Base-by-base conservation (phyloP, 2,113 vertebrate genomes). In the Callionymus lyra region DNA sequence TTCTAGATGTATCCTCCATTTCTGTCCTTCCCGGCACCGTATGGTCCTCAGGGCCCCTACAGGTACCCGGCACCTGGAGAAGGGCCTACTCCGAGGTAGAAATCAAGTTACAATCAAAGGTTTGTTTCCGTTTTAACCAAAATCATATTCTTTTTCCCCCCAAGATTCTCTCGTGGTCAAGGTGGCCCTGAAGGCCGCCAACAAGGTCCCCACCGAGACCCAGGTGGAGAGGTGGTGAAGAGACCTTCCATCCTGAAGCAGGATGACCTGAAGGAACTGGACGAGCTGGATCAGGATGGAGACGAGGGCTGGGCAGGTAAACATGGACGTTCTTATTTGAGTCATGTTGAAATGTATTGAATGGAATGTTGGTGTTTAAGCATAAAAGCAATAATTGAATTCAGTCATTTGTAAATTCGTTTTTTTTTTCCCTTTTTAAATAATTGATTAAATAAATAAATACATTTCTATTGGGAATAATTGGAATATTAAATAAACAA, bases 241-340 rank as follows among this genome's bases (percentile, higher is more conserved):
- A 85, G 91, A 18, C 91, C 92, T 14, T 89, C 90, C 18, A 94
- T 95, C 80, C 84, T 95, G 31, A 92, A 93, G 61, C 90, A 94
- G 77, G 89, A 95, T 39, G 91, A 95, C 62, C 83, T 95, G 36
- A 95, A 95, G 79, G 92, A 94, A 72, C 88, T 95, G 38, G 92
- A 95, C 39, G 90, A 94, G 67, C 68, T 95, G 58, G 91, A 95
- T 67, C 91, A 94, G 14, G 92, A 95, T 42, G 88, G 88, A 44
- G 92, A 95, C 13, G 92, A 95, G 38, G 91, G 92, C 51, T 95
- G 92, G 92, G 92, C 92, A 74, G 92, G 91, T 94, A 50, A 72
- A 27, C 21, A 27, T 27, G 21, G 21, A n/a, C n/a, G n/a, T n/a
- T n/a, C n/a, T n/a, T n/a, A n/a, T n/a, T n/a, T n/a, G n/a, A n/a